A percentile compares a stretch with the other conserved stretches of the same genome.
These are phyloP conservation scores for cat (Felis catus) DNA, from an alignment of 2,113 vertebrate genomes.

Conservation along the genomic window F.catus_Fca126_mat1.0 CM031417.1:135981001-135981500, in stretches of 20 bases:
- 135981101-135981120: neutral
- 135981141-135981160: neutral
- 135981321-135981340: neutral
- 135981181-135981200: neutral
- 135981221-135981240: constrained; percentile 24
- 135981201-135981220: neutral
- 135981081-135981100: neutral
- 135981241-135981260: neutral
- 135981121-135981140: neutral
- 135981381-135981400: neutral
- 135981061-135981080: neutral
- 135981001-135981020: neutral
- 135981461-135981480: constrained; percentile 11
- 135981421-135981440: constrained; percentile 9
- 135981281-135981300: neutral
- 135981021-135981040: neutral
- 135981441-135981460: neutral
- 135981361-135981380: neutral
- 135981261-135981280: neutral
- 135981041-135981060: neutral
- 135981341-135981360: neutral
- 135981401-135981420: neutral
- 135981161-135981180: neutral
- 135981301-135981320: neutral
- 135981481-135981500: neutral